Evolutionary conservation across 1,140 invertebrate genomes (phyloP).

Genomic region (Vanessa tameamea): DNA sequence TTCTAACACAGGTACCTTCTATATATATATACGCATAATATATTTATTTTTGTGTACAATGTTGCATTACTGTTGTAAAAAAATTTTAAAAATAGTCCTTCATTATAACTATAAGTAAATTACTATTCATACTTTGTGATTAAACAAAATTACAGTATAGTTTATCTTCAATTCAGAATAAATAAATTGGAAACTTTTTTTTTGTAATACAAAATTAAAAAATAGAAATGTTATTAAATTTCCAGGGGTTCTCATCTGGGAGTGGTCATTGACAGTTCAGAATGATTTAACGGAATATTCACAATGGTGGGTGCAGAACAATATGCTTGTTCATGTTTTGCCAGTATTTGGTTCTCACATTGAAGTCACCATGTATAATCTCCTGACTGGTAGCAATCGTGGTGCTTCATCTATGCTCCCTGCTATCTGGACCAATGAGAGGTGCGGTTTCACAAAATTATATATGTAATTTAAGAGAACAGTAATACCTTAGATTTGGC

Average conservation of each 20-base stretch:
- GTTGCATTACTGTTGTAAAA: too few species aligned
- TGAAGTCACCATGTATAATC: slow-evolving; percentile 86
- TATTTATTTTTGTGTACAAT: too few species aligned
- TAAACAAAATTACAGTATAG: neutral
- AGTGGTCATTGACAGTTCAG: slow-evolving; percentile 82
- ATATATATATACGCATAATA: too few species aligned
- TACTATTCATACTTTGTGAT: neutral
- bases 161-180: too few species aligned
- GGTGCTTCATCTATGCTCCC: slow-evolving; percentile 82
- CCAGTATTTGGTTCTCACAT: slow-evolving; percentile 84
- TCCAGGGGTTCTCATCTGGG: slow-evolving; percentile 80
- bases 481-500: too few species aligned
- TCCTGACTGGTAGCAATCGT: slow-evolving; percentile 84
- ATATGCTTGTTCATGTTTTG: slow-evolving; percentile 84
- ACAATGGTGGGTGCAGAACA: slow-evolving; percentile 84
- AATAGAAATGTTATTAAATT: neutral
- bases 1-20: slow-evolving; percentile 82
- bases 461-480: neutral
- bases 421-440: slow-evolving; percentile 83
- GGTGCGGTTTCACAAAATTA: slow-evolving; percentile 70
- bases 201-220: neutral
- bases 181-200: neutral
- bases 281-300: slow-evolving; percentile 74
- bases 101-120: too few species aligned
- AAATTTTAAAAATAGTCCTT: too few species aligned